A percentile compares a stretch with the other conserved stretches of the same genome.
phyloP scores from a whole-genome alignment of 1,140 invertebrate species.

The Sycophaga agraensis region DNA sequence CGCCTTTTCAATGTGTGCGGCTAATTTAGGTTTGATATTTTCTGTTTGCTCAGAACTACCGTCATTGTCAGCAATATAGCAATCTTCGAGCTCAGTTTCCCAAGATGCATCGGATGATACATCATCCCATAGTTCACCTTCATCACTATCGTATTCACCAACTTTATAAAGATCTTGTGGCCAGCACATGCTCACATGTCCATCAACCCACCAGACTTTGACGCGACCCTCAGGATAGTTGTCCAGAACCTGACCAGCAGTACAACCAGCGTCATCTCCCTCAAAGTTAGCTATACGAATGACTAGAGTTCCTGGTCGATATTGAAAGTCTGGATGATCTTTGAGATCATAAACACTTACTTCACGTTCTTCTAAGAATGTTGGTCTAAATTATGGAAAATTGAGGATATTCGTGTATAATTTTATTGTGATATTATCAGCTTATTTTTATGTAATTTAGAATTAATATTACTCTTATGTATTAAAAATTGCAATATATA shows the following conservation, averaged over 20 bases:
- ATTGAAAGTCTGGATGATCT: slow-evolving; percentile 93
- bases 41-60: slow-evolving; percentile 47
- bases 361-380: slow-evolving; percentile 73
- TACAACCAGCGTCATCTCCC: slow-evolving; percentile 69
- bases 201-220: slow-evolving; percentile 87
- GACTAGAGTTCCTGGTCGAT: slow-evolving; percentile 86
- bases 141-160: slow-evolving; percentile 77
- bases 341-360: slow-evolving; percentile 94
- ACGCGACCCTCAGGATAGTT: slow-evolving; percentile 82
- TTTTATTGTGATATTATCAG: not conserved
- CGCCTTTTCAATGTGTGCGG: slow-evolving; percentile 74
- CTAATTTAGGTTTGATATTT: slow-evolving; percentile 66
- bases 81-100: slow-evolving; percentile 78
- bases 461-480: not conserved
- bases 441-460: not conserved
- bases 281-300: slow-evolving; percentile 83
- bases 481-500: not conserved
- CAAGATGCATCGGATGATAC: slow-evolving; percentile 67
- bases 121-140: slow-evolving; percentile 77
- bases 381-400: no score
- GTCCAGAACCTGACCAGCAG: slow-evolving; percentile 87
- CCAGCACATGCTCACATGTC: slow-evolving; percentile 83
- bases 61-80: slow-evolving; percentile 51
- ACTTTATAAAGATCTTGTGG: slow-evolving; percentile 82
- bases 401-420: no score